Percentiles rank a stretch among this genome's conserved stretches.
Conservation (phyloP, 2,113 vertebrate species). For the Phaethon lepturus region DNA sequence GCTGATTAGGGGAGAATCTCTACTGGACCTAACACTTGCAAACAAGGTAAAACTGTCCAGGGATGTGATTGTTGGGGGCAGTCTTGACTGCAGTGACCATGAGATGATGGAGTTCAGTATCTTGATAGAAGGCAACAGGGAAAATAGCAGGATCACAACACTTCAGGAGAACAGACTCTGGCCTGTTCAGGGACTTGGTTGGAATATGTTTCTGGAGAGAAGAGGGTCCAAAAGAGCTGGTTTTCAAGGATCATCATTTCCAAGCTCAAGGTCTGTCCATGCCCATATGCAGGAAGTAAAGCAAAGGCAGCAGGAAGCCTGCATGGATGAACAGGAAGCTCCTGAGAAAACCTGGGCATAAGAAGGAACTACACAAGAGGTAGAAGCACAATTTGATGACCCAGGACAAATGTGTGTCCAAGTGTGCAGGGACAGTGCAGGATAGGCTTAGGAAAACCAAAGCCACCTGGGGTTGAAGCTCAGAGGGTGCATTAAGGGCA, state of each 20-base stretch:
- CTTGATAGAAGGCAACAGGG: background rate
- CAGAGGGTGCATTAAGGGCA: background rate
- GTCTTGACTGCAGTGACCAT: background rate
- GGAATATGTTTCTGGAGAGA: background rate
- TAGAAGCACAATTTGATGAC: background rate
- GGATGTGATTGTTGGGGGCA: background rate
- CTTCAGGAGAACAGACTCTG: background rate
- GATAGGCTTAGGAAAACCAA: background rate
- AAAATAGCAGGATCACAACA: background rate
- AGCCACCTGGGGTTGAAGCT: background rate
- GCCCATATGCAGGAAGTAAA: background rate
- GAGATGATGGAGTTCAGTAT: background rate
- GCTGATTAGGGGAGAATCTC: background rate
- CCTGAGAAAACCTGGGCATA: background rate
- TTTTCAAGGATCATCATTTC: background rate
- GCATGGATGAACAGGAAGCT: background rate
- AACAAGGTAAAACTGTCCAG: background rate
- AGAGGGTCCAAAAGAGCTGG: too few relatives aligned
- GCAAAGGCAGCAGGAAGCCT: background rate
- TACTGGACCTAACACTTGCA: background rate
- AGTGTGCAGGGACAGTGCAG: too few relatives aligned
- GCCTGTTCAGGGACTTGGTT: background rate
- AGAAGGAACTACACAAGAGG: background rate
- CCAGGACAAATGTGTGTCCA: background rate
- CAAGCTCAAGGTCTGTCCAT: background rate